These are phyloP conservation scores for Palythoa caribaeorum DNA, from an alignment of 92 coral and sea anemone species.

Conservation along the genomic window DNA sequence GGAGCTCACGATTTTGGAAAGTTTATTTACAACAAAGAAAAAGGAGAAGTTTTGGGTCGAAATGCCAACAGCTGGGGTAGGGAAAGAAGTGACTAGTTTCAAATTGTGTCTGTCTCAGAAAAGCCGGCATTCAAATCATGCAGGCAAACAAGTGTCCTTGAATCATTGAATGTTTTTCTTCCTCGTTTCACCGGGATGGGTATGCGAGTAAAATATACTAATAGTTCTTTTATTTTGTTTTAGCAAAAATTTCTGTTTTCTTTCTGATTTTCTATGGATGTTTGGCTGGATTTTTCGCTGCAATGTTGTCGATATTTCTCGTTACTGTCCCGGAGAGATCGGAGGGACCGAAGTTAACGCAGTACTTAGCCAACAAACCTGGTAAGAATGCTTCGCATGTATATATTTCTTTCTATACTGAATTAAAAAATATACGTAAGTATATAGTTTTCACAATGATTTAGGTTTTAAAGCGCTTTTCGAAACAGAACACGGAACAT, in stretches of 20 bases:
- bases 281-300: constrained; percentile 94
- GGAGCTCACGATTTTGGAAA: constrained; percentile 61
- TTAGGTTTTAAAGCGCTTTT: background rate
- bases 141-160: background rate
- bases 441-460: background rate
- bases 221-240: constrained; percentile 40
- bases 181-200: background rate
- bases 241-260: constrained; percentile 90
- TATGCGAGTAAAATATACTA: background rate
- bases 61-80: constrained; percentile 94
- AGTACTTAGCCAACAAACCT: constrained; percentile 75
- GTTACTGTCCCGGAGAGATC: constrained; percentile 82
- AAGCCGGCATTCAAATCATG: constrained; percentile 41
- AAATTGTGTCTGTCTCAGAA: background rate
- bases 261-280: constrained; percentile 92
- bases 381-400: constrained; percentile 62
- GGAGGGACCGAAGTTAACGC: constrained; percentile 92
- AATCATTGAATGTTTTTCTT: constrained; percentile 9
- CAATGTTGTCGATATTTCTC: constrained; percentile 88
- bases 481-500: constrained; percentile 20
- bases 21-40: constrained; percentile 88
- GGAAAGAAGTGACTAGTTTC: constrained; percentile 22
- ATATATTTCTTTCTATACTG: background rate
- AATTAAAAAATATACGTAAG: background rate
- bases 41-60: constrained; percentile 90